phyloP scores from a whole-genome alignment of 1,140 invertebrate genomes.

The Anastatus disparis region DNA sequence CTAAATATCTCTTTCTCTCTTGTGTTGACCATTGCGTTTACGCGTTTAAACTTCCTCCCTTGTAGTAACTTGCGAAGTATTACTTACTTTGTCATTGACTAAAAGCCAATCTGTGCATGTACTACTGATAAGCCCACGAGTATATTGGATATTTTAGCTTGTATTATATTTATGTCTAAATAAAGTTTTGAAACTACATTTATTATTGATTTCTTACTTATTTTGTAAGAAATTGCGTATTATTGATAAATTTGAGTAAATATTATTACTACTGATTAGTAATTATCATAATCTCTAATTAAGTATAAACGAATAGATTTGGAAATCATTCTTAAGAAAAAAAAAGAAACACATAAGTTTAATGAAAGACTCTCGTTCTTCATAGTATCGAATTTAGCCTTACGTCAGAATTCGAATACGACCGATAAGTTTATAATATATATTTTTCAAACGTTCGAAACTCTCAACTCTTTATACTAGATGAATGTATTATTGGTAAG shows the following conservation, averaged over 20 bases:
- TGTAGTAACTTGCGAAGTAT: background rate
- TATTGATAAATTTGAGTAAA: background rate
- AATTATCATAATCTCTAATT: background rate
- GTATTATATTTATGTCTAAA: too few relatives aligned
- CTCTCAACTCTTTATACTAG: slow-evolving; percentile 5
- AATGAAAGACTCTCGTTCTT: slow-evolving; percentile 19
- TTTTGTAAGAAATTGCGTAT: background rate
- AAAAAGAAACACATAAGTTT: background rate
- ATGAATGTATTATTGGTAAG: slow-evolving; percentile 4
- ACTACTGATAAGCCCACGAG: slow-evolving; percentile 13
- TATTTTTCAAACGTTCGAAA: slow-evolving; percentile 8
- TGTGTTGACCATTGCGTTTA: background rate
- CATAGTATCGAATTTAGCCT: slow-evolving; percentile 44
- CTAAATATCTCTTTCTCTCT: slow-evolving; percentile 30
- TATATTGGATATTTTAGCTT: slow-evolving; percentile 4
- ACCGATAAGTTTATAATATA: slow-evolving; percentile 39
- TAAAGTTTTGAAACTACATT: too few relatives aligned
- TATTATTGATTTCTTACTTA: background rate
- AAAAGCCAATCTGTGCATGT: slow-evolving; percentile 57
- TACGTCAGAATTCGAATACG: slow-evolving; percentile 45
- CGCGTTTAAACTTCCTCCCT: slow-evolving; percentile 2
- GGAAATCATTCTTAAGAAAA: slow-evolving; percentile 23
- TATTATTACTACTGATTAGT: background rate
- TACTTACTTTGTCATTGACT: slow-evolving; percentile 63
- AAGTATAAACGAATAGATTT: too few relatives aligned